Evolutionary conservation across 92 coral and sea anemone genomes (phyloP).

Genomic region (Diadumene lineata): DNA sequence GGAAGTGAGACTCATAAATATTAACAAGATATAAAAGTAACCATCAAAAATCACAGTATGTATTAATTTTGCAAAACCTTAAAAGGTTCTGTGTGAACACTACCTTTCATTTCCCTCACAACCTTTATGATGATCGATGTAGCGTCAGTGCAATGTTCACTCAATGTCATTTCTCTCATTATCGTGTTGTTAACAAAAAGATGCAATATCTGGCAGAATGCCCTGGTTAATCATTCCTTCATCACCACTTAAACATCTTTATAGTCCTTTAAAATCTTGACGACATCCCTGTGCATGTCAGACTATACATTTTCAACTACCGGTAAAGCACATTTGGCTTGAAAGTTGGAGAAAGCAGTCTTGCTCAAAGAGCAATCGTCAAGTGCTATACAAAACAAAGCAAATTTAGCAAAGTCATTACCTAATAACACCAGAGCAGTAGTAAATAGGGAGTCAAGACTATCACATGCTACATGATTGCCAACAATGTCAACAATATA

Average conservation of each 20-base stretch:
- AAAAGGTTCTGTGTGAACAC: no score
- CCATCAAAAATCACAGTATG: no score
- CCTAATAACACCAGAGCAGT: not conserved
- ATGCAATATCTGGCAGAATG: conserved; percentile 24
- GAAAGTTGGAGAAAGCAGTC: not conserved
- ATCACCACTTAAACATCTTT: conserved; percentile 1
- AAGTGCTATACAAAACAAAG: not conserved
- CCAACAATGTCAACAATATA: not conserved
- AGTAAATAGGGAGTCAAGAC: not conserved
- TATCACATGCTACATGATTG: not conserved
- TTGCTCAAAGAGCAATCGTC: not conserved
- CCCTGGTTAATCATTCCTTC: not conserved
- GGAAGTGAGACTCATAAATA: no score
- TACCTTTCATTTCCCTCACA: conserved; percentile 38
- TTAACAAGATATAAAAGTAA: no score
- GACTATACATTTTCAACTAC: conserved; percentile 1
- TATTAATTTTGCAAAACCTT: no score
- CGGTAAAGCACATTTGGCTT: not conserved
- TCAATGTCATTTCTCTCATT: conserved; percentile 4
- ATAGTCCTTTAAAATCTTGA: not conserved
- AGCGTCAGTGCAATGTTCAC: conserved; percentile 37
- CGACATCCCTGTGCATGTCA: not conserved
- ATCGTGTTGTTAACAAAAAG: conserved; percentile 20
- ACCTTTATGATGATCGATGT: conserved; percentile 37
- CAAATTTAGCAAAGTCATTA: not conserved